phyloP scores from a whole-genome alignment of 1,140 invertebrate genomes.

The Drosophila kikkawai region DNA sequence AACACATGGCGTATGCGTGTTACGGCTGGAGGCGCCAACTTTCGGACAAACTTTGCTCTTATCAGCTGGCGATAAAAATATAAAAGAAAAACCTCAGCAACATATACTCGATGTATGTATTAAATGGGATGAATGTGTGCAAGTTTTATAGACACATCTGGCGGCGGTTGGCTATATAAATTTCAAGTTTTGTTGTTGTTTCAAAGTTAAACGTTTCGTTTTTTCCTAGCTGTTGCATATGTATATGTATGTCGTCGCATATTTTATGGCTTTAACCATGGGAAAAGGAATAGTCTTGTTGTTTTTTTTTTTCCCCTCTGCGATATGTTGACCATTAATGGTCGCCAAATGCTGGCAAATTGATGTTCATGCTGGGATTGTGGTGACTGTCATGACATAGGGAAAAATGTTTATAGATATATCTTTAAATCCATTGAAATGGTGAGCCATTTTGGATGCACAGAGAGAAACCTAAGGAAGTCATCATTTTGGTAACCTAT shows the following conservation, averaged over 20 bases:
- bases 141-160: conserved; percentile 65
- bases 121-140: conserved; percentile 24
- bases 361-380: conserved; percentile 42
- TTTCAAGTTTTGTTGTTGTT: conserved; percentile 53
- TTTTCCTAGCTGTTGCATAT: conserved; percentile 48
- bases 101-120: conserved; percentile 18
- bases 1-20: conserved; percentile 76
- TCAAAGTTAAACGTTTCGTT: conserved; percentile 50
- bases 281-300: conserved; percentile 5
- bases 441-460: background rate
- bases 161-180: conserved; percentile 38
- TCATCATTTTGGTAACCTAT: background rate
- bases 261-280: conserved; percentile 38
- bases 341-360: conserved; percentile 50
- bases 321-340: conserved; percentile 62
- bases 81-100: conserved; percentile 29
- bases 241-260: conserved; percentile 25
- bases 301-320: background rate
- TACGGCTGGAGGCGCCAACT: conserved; percentile 54
- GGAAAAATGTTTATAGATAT: background rate
- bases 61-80: conserved; percentile 72
- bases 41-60: conserved; percentile 68
- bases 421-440: conserved; percentile 11
- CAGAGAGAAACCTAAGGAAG: background rate
- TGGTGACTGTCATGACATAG: conserved; percentile 4